Evolutionary conservation across 2,113 vertebrate species (phyloP).

Genomic region (Myotis lucifugus): DNA sequence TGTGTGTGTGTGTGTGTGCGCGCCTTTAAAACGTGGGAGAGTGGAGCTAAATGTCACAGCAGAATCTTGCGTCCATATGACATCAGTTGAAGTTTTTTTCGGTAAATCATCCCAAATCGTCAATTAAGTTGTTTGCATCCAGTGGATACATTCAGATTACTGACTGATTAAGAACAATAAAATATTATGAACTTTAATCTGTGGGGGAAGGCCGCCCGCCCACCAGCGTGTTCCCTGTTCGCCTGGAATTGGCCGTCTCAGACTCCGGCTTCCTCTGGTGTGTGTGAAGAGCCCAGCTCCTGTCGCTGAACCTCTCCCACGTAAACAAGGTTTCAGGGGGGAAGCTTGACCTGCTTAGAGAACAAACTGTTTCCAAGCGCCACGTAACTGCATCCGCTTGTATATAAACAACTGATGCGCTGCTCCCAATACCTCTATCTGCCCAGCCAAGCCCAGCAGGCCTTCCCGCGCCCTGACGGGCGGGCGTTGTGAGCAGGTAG

Average conservation of each 20-base stretch:
- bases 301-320: constrained; percentile 48
- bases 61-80: not conserved
- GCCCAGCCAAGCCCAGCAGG: not conserved
- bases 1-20: not conserved
- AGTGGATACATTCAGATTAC: constrained; percentile 35
- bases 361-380: constrained; percentile 72
- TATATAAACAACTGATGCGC: constrained; percentile 70
- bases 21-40: not conserved
- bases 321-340: constrained; percentile 66
- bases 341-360: constrained; percentile 64
- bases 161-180: not conserved
- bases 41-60: constrained; percentile 5
- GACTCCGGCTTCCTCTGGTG: constrained; percentile 5
- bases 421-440: constrained; percentile 59
- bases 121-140: constrained; percentile 20
- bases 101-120: constrained; percentile 44
- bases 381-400: constrained; percentile 64
- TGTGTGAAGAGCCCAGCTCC: constrained; percentile 55
- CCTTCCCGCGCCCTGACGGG: not conserved
- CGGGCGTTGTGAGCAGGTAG: not conserved
- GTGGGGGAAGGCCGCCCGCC: not conserved
- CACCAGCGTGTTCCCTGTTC: not conserved
- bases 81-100: constrained; percentile 12
- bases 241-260: constrained; percentile 14
- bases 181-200: constrained; percentile 4